Base-by-base conservation (phyloP, 2,113 vertebrate species). In the Agapornis roseicollis region DNA sequence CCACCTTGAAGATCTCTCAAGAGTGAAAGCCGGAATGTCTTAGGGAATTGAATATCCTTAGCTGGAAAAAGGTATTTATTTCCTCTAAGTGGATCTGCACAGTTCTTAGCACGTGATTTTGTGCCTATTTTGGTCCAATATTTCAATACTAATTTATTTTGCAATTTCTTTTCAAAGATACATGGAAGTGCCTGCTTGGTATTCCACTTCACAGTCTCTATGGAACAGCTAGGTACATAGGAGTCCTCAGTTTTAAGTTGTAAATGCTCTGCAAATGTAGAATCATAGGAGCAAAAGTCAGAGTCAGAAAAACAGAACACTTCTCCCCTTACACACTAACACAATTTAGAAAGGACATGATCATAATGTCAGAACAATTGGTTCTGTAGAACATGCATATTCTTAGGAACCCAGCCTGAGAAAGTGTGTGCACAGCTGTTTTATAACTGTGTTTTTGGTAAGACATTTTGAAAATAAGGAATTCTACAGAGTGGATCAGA, bases 141-240 rank as follows among this genome's bases (percentile, higher is more conserved):
- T 85, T 89, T 73, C 12, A 6, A n/a, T 17, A 52, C 13, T 13
- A 1, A 5, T 69, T 60, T 39, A n/a, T 53, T 92, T 83, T n/a
- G 47, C 13, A 31, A 13, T 24, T 2, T 49, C 6, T 71, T 91
- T 70, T 93, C 33, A 74, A 78, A 81, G 65, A 25, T 20, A 47
- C 1, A 11, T 71, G 0, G 2, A 65, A 49, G 1, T 65, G 4
- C 12, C 6, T 78, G 5, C 20, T 72, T 71, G 16, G 23, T 73
- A 63, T 73, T 83, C 50, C 15, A 63, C 22, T 63, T 77, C 50
- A 70, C 6, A 56, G 6, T 84, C 28, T 49, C 28, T 50, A 5
- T 22, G 13, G 16, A 70, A 68, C 6, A 76, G 8, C 3, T 27
- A 66, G 13, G 23, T 71, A 46, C 0, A 1, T 2, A 50, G 5